Evolutionary conservation across 1,140 invertebrate species (phyloP).

Genomic region (Macrobrachium rosenbergii): DNA sequence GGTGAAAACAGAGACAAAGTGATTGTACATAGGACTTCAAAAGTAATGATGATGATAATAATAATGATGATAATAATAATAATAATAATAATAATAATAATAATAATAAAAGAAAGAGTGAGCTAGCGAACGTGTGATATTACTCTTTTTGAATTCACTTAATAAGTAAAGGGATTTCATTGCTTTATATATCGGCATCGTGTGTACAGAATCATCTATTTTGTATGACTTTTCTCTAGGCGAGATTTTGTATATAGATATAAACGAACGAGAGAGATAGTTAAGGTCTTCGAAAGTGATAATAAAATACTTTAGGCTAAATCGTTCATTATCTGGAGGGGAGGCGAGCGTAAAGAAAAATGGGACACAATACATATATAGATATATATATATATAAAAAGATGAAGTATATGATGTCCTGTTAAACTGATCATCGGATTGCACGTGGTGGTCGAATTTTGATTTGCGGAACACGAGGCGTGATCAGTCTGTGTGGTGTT

Average conservation of each 20-base stretch:
- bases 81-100: no score
- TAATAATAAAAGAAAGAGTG: neutral
- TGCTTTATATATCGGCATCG: slow-evolving; percentile 48
- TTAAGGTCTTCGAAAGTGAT: slow-evolving; percentile 27
- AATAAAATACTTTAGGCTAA: slow-evolving; percentile 19
- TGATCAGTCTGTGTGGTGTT: no score
- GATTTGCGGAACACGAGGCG: no score
- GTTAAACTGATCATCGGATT: no score
- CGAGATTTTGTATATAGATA: slow-evolving; percentile 40
- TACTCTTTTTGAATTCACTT: neutral
- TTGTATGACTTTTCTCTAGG: slow-evolving; percentile 58
- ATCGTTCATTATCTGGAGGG: neutral
- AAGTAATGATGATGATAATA: no score
- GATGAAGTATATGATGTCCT: no score
- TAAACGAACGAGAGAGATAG: slow-evolving; percentile 28
- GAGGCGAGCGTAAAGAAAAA: neutral
- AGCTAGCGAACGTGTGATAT: neutral
- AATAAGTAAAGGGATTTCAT: slow-evolving; percentile 18
- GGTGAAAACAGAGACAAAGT: no score
- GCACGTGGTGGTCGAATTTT: no score
- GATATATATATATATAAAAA: no score
- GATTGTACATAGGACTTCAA: no score
- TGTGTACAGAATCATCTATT: slow-evolving; percentile 58
- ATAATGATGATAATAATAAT: no score
- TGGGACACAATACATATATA: no score